Evolutionary conservation across 2,888 invertebrate species (phyloP).

Genomic region (Druceiella hillmani): DNA sequence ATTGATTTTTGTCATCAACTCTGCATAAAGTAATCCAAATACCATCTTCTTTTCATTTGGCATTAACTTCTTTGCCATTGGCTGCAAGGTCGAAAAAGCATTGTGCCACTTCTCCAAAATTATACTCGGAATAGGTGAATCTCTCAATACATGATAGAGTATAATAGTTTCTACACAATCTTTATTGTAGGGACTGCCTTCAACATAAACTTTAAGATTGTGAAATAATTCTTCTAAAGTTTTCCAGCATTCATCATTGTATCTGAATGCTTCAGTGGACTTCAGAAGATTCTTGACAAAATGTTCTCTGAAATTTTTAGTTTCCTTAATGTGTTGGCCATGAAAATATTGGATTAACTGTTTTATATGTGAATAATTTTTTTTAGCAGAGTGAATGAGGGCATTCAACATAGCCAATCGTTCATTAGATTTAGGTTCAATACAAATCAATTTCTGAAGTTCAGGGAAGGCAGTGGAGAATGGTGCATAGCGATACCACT

Average conservation of each 20-base stretch:
- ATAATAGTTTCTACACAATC: constrained; percentile 30
- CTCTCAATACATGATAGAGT: constrained; percentile 29
- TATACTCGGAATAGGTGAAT: constrained; percentile 30
- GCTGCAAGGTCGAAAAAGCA: neutral
- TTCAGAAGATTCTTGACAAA: constrained; percentile 30
- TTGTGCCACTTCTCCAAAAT: constrained; percentile 29
- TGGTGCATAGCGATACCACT: constrained; percentile 34
- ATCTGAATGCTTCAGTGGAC: constrained; percentile 27
- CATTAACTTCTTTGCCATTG: neutral
- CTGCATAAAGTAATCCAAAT: neutral
- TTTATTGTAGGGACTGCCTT: constrained; percentile 30
- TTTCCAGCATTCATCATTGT: constrained; percentile 32
- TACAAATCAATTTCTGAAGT: constrained; percentile 31
- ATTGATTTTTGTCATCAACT: neutral
- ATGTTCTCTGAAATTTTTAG: constrained; percentile 24
- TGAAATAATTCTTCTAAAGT: constrained; percentile 32
- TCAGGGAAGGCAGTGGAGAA: constrained; percentile 33
- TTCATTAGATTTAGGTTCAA: constrained; percentile 31
- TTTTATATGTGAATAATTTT: constrained; percentile 28
- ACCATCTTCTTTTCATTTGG: neutral
- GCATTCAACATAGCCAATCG: constrained; percentile 30
- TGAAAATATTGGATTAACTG: constrained; percentile 30
- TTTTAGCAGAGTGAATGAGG: constrained; percentile 29
- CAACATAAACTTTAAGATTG: constrained; percentile 31
- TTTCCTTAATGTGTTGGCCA: constrained; percentile 32